Evolutionary conservation across 1,140 invertebrate genomes (phyloP).

Genomic region (Rhyacophila brunnea): DNA sequence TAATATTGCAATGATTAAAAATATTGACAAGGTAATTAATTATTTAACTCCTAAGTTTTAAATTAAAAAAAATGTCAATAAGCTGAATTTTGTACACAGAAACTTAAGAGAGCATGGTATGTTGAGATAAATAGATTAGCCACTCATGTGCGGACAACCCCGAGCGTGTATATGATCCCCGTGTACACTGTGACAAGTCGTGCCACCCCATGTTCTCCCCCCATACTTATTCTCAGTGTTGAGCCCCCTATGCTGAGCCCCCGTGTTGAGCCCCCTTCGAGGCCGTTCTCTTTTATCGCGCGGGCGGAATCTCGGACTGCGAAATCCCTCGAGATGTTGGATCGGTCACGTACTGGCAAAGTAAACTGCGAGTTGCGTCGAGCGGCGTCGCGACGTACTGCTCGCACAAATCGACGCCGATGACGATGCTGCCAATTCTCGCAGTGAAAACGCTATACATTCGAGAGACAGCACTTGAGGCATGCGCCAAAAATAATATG

Average conservation of each 20-base stretch:
- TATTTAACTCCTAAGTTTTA: no score
- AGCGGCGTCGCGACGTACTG: not conserved
- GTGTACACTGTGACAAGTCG: constrained; percentile 9
- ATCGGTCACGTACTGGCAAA: constrained; percentile 33
- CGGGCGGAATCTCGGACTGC: constrained; percentile 19
- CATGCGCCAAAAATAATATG: not conserved
- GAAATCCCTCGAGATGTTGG: constrained; percentile 30
- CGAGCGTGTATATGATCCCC: not conserved
- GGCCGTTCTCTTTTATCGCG: constrained; percentile 22
- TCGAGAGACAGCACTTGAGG: not conserved
- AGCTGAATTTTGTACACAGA: no score
- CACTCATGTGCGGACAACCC: not conserved
- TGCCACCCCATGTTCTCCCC: not conserved
- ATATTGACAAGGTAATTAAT: no score
- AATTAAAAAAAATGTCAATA: no score
- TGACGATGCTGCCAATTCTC: not conserved
- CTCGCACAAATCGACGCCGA: not conserved
- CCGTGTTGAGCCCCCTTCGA: not conserved
- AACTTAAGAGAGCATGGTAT: constrained; percentile 15
- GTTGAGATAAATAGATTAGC: constrained; percentile 26
- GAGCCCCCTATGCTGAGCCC: not conserved
- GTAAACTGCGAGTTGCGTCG: constrained; percentile 23
- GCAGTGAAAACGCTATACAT: not conserved
- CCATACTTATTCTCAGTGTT: not conserved
- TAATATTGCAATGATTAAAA: no score